Evolutionary conservation across 1,140 invertebrate species (phyloP), one percentile per base, ranked within the genome.

Genomic region (Drosophila nannoptera): DNA sequence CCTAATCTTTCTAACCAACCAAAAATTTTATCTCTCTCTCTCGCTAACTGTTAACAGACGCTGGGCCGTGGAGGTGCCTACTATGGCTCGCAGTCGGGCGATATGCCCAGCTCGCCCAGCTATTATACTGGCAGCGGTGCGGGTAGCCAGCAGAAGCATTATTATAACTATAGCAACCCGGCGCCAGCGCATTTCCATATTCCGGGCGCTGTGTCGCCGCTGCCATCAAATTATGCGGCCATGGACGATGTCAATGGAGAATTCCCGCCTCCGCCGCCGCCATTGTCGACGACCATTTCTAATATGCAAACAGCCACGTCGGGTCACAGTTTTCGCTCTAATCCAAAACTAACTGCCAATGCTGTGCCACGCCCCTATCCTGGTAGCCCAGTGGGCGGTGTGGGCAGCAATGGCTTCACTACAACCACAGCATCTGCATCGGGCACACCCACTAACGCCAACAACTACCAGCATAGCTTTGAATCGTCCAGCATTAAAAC

Each of bases 331-430:
- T 89, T 87, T 70, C 78, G 88, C 69, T 68, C 88, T 84, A 89
- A 89, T 75, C 87, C 88, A 40, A 89, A 89, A 82, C 69, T 90
- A 86, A 90, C 89, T 73, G 88, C 88, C 62, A 90, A 90, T 71
- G 87, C 89, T 32, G 78, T 89, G 64, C 89, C 89, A 67, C 82
- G 88, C 5, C 89, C 89, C 33, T 90, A 90, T 52, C 88, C 82
- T 5, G 88, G 88, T 40, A 89, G 87, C 67, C 84, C 87, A 14
- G 78, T 56, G 4, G 65, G 58, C 4, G 67, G 55, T n/a, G 36
- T 31, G 33, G 75, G 78, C 69, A 87, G 72, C 72, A 87, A 82
- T 43, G 81, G 84, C 53, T 74, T 77, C 62, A 76, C 69, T 38
- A 64, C 61, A 50, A 62, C 64, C 45, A 50, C 40, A n/a, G 40